phyloP scores from a whole-genome alignment of 2,797 vertebrate species.

The Smutsia temminckii region DNA sequence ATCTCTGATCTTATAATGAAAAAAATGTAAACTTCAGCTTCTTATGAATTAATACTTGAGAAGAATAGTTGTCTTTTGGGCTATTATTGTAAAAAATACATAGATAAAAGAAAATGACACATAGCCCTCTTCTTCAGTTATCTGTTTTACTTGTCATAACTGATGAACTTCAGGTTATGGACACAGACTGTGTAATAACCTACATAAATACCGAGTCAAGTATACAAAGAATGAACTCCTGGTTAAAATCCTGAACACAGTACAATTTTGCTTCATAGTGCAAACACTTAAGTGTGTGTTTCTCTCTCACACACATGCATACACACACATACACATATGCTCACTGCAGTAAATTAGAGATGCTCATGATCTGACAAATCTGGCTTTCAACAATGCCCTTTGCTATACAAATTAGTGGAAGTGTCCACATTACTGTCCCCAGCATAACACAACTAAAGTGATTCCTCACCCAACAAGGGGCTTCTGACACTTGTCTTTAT shows the following conservation, averaged over 20 bases:
- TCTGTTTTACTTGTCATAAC: background rate
- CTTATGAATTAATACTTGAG: background rate
- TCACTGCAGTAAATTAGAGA: background rate
- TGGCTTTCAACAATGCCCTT: slow-evolving; percentile 53
- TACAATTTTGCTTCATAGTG: background rate
- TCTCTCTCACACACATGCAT: background rate
- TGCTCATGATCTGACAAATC: background rate
- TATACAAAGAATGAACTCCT: background rate
- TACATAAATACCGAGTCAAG: background rate
- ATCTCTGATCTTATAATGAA: slow-evolving; percentile 34
- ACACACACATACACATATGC: background rate
- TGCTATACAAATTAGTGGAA: slow-evolving; percentile 57
- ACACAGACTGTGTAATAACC: background rate
- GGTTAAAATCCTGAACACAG: slow-evolving; percentile 37
- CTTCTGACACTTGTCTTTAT: slow-evolving; percentile 87
- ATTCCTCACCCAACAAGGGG: slow-evolving; percentile 78
- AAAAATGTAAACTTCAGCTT: background rate
- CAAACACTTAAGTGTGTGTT: background rate
- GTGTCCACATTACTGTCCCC: slow-evolving; percentile 59
- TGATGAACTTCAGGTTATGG: background rate
- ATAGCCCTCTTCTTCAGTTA: background rate
- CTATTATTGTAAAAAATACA: slow-evolving; percentile 23
- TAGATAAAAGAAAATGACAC: background rate
- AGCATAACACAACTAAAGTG: slow-evolving; percentile 79
- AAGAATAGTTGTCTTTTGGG: background rate